Conservation (phyloP, 2,113 vertebrate genomes). For the Scatophagus argus region DNA sequence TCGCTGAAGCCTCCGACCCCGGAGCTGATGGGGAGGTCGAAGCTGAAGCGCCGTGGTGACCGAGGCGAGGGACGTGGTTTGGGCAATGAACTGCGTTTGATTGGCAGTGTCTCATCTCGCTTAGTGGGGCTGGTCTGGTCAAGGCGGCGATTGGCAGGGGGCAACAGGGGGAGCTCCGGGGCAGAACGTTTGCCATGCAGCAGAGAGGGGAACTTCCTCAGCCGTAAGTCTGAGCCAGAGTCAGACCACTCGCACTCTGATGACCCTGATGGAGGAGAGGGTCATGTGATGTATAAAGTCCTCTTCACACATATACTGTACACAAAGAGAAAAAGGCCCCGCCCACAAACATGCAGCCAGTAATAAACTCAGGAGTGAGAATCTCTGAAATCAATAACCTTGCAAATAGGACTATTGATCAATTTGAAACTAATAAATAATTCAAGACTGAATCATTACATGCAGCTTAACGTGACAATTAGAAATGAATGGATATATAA, state of each 20-base stretch:
- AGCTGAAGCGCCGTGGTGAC: conserved; percentile 87
- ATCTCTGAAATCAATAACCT: conserved; percentile 56
- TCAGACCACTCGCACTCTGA: conserved; percentile 95
- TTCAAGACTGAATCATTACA: conserved; percentile 53
- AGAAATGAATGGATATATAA: conserved; percentile 67
- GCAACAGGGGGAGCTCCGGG: conserved; percentile 82
- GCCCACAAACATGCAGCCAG: conserved; percentile 16
- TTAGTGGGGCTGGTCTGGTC: conserved; percentile 83
- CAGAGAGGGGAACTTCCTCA: conserved; percentile 89
- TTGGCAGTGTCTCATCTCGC: conserved; percentile 85
- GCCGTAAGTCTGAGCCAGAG: conserved; percentile 91
- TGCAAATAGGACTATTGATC: conserved; percentile 64
- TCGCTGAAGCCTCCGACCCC: conserved; percentile 85
- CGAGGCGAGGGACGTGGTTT: conserved; percentile 87
- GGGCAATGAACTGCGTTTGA: conserved; percentile 86
- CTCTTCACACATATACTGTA: not conserved
- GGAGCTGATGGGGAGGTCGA: conserved; percentile 84
- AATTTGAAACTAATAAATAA: conserved; percentile 64
- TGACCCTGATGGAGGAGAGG: conserved; percentile 81
- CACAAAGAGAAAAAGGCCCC: not conserved
- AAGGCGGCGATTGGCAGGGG: conserved; percentile 59
- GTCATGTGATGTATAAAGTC: conserved; percentile 9
- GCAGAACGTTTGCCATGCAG: conserved; percentile 90
- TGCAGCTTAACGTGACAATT: conserved; percentile 63
- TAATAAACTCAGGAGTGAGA: conserved; percentile 43